phyloP scores from a whole-genome alignment of 2,113 vertebrate genomes.

The Loxodonta africana region DNA sequence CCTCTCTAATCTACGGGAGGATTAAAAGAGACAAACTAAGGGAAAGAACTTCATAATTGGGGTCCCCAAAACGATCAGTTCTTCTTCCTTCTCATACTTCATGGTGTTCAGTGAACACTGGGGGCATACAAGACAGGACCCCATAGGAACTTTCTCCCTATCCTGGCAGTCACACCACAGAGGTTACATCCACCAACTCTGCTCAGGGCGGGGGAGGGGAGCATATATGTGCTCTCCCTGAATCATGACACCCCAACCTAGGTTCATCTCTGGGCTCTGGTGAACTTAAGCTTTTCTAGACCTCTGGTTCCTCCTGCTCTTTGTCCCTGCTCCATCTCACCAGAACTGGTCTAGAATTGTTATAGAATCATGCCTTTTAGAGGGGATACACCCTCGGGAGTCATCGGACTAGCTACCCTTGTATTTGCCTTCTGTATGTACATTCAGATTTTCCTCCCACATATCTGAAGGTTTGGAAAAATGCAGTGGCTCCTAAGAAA shows the following conservation, averaged over 20 bases:
- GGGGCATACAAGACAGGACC: not conserved
- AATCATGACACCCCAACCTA: not conserved
- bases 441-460: not conserved
- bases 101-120: not conserved
- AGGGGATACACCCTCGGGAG: not conserved
- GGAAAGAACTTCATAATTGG: not conserved
- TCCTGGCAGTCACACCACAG: not conserved
- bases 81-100: not conserved
- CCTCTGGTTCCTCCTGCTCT: not conserved
- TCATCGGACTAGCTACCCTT: not conserved
- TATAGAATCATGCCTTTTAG: not conserved
- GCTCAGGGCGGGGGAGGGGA: not conserved
- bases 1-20: not conserved
- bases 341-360: not conserved
- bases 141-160: not conserved
- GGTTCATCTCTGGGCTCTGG: not conserved
- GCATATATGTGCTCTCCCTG: not conserved
- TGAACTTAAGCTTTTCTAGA: conserved; percentile 32
- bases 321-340: not conserved
- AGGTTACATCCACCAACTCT: not conserved
- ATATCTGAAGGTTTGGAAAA: not conserved
- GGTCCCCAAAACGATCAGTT: not conserved
- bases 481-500: not conserved
- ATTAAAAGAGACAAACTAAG: not conserved
- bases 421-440: not conserved